Evolutionary conservation across 2,113 vertebrate species (phyloP).

Genomic region (Onychostoma macrolepis): DNA sequence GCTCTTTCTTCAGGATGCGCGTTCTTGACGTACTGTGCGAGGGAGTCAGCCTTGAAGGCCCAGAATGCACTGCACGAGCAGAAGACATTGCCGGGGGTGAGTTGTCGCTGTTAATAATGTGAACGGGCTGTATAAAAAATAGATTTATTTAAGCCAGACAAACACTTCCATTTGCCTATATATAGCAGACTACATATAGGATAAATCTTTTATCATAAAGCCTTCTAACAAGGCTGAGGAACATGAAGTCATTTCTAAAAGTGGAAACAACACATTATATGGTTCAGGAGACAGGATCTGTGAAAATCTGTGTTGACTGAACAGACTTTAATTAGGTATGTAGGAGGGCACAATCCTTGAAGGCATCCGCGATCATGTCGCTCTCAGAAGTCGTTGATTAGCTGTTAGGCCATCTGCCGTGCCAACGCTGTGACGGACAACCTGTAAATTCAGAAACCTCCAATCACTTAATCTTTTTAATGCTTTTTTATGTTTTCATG

Average conservation of each 20-base stretch:
- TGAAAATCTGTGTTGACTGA: constrained; percentile 49
- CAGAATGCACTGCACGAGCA: constrained; percentile 82
- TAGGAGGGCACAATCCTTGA: constrained; percentile 55
- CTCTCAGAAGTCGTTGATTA: constrained; percentile 58
- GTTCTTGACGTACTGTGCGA: constrained; percentile 79
- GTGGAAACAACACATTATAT: constrained; percentile 18
- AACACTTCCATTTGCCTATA: constrained; percentile 15
- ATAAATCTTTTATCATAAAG: constrained; percentile 25
- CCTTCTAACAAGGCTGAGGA: neutral
- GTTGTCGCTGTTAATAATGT: constrained; percentile 54
- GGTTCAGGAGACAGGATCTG: constrained; percentile 21
- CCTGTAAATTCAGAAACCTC: constrained; percentile 33
- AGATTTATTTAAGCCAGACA: neutral
- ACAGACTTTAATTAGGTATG: constrained; percentile 58
- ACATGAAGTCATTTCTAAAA: constrained; percentile 18
- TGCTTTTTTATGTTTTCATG: neutral
- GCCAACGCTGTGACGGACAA: constrained; percentile 38
- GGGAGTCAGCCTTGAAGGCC: constrained; percentile 80
- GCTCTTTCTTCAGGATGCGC: constrained; percentile 70
- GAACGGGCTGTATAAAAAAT: neutral
- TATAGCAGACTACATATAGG: neutral
- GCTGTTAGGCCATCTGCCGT: constrained; percentile 56
- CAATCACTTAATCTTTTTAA: neutral
- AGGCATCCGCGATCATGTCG: constrained; percentile 29
- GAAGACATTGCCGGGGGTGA: constrained; percentile 81